These are phyloP conservation scores for Caracal caracal DNA, from an alignment of 2,113 vertebrate genomes.

Conservation along the genomic window DNA sequence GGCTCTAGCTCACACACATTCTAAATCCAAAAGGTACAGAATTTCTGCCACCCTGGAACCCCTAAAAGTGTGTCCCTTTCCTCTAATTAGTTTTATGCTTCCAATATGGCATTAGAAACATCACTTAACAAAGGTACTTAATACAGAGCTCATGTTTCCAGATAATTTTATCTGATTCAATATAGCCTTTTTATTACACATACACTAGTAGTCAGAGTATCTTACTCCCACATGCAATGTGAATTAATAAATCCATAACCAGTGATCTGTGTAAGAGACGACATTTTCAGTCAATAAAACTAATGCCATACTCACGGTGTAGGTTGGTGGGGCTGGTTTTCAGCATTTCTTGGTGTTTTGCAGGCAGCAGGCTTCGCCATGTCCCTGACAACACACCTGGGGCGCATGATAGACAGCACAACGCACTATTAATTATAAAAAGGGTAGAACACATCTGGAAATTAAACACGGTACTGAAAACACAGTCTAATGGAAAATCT, in stretches of 20 bases:
- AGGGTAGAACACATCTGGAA: conserved; percentile 74
- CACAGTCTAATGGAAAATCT: conserved; percentile 62
- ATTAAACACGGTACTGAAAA: conserved; percentile 72
- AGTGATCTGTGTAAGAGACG: conserved; percentile 51
- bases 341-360: conserved; percentile 82
- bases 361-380: conserved; percentile 81
- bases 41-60: background rate
- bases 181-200: conserved; percentile 23
- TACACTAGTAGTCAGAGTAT: background rate
- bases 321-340: conserved; percentile 78
- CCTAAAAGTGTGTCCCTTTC: background rate
- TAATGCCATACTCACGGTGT: conserved; percentile 81
- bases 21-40: background rate
- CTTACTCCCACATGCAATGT: conserved; percentile 62
- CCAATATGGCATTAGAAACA: conserved; percentile 5
- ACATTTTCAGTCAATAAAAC: conserved; percentile 77
- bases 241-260: conserved; percentile 49
- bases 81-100: background rate
- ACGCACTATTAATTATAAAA: conserved; percentile 82
- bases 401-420: conserved; percentile 83
- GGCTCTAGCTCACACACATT: background rate
- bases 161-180: conserved; percentile 30
- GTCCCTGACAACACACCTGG: conserved; percentile 84
- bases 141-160: conserved; percentile 2
- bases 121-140: conserved; percentile 12